phyloP scores from a whole-genome alignment of 2,797 vertebrate genomes.

The Phalloptychus januarius region DNA sequence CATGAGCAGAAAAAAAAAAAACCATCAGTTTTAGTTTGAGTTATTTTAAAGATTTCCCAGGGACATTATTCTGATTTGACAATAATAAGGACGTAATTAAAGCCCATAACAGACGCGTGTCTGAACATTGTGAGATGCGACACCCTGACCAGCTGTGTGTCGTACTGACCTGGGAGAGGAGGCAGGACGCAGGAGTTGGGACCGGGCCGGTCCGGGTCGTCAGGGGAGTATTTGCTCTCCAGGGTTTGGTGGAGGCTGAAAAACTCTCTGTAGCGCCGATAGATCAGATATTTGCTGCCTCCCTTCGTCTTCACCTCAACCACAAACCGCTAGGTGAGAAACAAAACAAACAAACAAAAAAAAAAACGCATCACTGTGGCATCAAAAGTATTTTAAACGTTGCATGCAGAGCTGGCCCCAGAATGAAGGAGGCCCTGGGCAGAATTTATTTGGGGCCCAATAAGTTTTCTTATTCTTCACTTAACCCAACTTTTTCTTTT shows the following conservation, averaged over 20 bases:
- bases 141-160: not conserved
- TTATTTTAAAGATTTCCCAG: not conserved
- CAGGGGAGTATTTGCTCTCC: constrained; percentile 84
- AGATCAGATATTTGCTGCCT: constrained; percentile 90
- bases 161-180: constrained; percentile 82
- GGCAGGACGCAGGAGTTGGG: constrained; percentile 84
- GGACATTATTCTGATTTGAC: not conserved
- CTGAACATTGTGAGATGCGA: constrained; percentile 32
- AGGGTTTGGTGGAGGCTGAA: constrained; percentile 86
- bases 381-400: not conserved
- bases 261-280: constrained; percentile 91
- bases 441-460: not conserved
- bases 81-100: not conserved
- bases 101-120: not conserved
- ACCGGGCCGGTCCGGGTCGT: constrained; percentile 61
- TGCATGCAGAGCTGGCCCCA: not conserved
- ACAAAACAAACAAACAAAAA: not conserved
- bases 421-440: no score
- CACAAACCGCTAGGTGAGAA: constrained; percentile 80
- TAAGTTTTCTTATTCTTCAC: not conserved
- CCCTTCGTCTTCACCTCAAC: constrained; percentile 95
- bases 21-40: not conserved
- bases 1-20: not conserved
- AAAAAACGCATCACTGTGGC: not conserved
- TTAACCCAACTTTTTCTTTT: not conserved